Conservation (phyloP, 2,888 invertebrate genomes). For the Stratiomys singularior region DNA sequence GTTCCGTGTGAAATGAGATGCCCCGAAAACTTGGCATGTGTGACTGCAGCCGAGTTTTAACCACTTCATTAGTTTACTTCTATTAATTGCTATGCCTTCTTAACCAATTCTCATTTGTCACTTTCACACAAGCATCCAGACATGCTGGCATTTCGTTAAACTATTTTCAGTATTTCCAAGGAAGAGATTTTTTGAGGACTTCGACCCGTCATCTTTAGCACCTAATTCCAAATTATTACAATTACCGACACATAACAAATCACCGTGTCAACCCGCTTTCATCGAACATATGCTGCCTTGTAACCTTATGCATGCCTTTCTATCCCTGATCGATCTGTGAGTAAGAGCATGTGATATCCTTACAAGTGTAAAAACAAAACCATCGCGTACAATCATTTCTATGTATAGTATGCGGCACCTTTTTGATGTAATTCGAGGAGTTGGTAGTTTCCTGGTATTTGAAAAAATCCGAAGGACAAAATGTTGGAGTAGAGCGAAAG, state of each 20-base stretch:
- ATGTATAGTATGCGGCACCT: slow-evolving; percentile 44
- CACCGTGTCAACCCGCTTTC: slow-evolving; percentile 39
- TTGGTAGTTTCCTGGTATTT: slow-evolving; percentile 53
- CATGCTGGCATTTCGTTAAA: background rate
- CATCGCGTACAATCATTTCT: background rate
- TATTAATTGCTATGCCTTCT: too few relatives aligned
- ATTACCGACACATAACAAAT: slow-evolving; percentile 44
- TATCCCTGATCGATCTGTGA: background rate
- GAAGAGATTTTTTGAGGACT: background rate
- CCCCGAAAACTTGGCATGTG: background rate
- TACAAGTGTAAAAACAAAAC: slow-evolving; percentile 45
- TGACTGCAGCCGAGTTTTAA: background rate
- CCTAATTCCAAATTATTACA: slow-evolving; percentile 36
- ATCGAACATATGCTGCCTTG: slow-evolving; percentile 21
- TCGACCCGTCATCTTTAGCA: slow-evolving; percentile 30
- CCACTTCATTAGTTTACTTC: background rate
- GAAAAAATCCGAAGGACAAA: background rate
- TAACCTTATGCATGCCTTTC: slow-evolving; percentile 14
- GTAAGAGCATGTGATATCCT: slow-evolving; percentile 17
- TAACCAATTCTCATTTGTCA: background rate
- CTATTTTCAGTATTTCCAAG: background rate
- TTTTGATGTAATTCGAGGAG: slow-evolving; percentile 54
- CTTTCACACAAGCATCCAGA: slow-evolving; percentile 8
- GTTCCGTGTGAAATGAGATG: too few relatives aligned
- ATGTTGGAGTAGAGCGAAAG: slow-evolving; percentile 13